Percentiles rank a stretch among this genome's conserved stretches.
These are phyloP conservation scores for Melikaiella ostensackeni DNA, from an alignment of 2,888 invertebrate genomes.

Conservation along the genomic window DNA sequence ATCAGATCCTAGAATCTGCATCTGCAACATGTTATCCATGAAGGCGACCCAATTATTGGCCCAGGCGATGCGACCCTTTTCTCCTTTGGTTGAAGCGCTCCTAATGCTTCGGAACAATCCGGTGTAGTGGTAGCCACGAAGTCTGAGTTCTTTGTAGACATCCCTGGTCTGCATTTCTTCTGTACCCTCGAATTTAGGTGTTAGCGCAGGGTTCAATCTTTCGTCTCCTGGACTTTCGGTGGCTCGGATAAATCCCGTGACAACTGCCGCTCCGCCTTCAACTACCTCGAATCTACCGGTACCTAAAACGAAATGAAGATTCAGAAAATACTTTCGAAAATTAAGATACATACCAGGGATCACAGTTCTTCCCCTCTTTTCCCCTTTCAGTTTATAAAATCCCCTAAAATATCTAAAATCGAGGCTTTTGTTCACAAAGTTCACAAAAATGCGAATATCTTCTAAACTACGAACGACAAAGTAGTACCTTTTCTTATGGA, in stretches of 20 bases:
- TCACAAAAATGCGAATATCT: too few species aligned
- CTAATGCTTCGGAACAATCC: conserved; percentile 79
- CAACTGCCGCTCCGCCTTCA: conserved; percentile 84
- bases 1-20: conserved; percentile 78
- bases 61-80: conserved; percentile 78
- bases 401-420: too few species aligned
- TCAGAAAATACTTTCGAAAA: neutral
- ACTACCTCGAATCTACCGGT: conserved; percentile 80
- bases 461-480: too few species aligned
- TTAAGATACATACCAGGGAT: neutral
- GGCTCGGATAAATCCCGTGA: conserved; percentile 83
- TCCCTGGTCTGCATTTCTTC: conserved; percentile 70
- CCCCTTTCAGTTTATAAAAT: too few species aligned
- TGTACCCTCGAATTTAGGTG: conserved; percentile 57
- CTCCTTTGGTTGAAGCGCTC: conserved; percentile 76
- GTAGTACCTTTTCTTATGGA: too few species aligned
- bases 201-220: conserved; percentile 62
- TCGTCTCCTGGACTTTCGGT: conserved; percentile 77
- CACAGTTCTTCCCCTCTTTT: too few species aligned
- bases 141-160: conserved; percentile 77
- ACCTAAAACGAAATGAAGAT: conserved; percentile 64
- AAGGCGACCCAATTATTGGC: conserved; percentile 84
- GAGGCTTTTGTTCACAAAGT: too few species aligned
- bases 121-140: conserved; percentile 80
- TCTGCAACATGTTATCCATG: conserved; percentile 85